These are phyloP conservation scores for Arbacia lixula DNA, from an alignment of 53 echinoderm and acorn worm species.

Conservation along the genomic window DNA sequence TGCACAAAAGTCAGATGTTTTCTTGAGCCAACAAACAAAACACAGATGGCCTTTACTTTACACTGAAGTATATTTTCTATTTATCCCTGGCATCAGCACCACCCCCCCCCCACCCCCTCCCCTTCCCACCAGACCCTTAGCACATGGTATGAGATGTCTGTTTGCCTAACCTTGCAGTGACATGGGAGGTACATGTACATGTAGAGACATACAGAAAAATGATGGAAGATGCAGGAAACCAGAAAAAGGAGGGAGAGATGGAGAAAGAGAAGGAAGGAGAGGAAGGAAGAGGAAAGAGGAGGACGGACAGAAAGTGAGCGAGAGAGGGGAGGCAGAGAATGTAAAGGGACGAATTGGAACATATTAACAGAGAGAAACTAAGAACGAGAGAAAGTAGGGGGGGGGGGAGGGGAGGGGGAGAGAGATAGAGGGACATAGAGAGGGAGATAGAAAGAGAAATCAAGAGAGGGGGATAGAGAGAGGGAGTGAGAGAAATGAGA, in stretches of 20 bases:
- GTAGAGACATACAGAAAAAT: too few species aligned
- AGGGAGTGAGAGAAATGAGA: neutral
- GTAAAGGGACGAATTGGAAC: neutral
- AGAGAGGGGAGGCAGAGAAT: neutral
- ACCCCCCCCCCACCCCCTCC: too few species aligned
- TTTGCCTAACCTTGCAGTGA: too few species aligned
- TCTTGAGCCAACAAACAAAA: too few species aligned
- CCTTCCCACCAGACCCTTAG: too few species aligned
- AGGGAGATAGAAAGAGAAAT: neutral
- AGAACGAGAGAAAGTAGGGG: neutral
- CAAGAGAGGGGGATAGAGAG: neutral
- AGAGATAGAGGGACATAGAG: neutral
- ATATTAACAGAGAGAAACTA: neutral
- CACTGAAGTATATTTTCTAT: too few species aligned
- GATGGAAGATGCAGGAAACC: neutral
- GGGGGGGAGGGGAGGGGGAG: neutral
- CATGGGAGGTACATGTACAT: too few species aligned
- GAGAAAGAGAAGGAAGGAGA: neutral
- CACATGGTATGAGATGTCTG: too few species aligned
- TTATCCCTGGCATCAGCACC: too few species aligned
- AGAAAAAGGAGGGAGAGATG: neutral
- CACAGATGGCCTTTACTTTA: too few species aligned
- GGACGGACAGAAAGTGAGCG: neutral
- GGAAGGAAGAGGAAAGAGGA: neutral
- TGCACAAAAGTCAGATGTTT: too few species aligned